phyloP scores from a whole-genome alignment of 1,140 invertebrate species.

The Acromyrmex charruanus region DNA sequence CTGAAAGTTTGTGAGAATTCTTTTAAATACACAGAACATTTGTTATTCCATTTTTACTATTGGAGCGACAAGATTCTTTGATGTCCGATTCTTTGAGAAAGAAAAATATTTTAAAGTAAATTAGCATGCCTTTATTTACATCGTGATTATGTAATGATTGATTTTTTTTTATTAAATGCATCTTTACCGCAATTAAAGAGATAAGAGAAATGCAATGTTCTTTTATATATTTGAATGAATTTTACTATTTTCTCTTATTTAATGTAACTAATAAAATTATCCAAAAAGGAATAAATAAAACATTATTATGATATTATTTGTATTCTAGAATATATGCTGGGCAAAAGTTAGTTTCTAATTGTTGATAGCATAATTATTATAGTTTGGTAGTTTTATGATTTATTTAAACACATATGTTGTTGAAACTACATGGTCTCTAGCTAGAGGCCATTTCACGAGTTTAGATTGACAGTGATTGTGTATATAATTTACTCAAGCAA shows the following conservation, averaged over 20 bases:
- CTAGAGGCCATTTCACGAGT: neutral
- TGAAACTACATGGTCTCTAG: neutral
- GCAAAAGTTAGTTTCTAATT: neutral
- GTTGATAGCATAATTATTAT: neutral
- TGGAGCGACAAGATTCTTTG: neutral
- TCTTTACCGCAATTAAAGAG: neutral
- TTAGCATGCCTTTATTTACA: neutral
- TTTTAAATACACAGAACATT: neutral
- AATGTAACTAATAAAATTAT: neutral
- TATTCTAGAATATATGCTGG: neutral
- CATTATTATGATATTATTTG: neutral
- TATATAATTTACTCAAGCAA: conserved; percentile 18
- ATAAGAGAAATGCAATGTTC: neutral
- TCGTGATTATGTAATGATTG: neutral
- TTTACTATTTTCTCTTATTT: conserved; percentile 1
- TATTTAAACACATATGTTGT: conserved; percentile 5
- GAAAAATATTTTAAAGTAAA: neutral
- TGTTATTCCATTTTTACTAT: neutral
- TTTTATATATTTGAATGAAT: neutral
- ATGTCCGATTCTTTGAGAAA: neutral
- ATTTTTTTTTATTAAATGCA: conserved; percentile 11
- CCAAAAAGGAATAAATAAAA: neutral
- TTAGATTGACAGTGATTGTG: conserved; percentile 38
- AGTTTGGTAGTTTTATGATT: neutral
- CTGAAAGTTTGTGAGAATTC: neutral